Evolutionary conservation across 2,797 vertebrate species (phyloP).

Genomic region (Gadopsis bispinosus): DNA sequence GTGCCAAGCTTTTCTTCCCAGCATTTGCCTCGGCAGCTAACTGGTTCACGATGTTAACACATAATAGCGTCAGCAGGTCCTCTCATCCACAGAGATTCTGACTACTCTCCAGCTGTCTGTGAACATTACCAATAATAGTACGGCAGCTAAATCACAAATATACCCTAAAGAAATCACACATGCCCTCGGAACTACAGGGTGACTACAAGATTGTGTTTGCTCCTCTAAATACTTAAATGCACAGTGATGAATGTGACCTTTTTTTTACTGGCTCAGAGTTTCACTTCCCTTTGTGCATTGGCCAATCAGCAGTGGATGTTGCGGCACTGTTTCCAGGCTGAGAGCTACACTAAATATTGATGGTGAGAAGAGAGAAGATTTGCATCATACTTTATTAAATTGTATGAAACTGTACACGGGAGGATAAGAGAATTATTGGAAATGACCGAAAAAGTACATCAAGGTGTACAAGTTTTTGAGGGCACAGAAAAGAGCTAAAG

Average conservation of each 20-base stretch:
- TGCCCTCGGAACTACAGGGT: conserved; percentile 45
- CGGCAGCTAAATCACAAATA: conserved; percentile 74
- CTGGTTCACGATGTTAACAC: conserved; percentile 47
- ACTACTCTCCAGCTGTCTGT: conserved; percentile 70
- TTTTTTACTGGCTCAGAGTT: conserved; percentile 64
- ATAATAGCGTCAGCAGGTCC: conserved; percentile 49
- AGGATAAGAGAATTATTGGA: conserved; percentile 27
- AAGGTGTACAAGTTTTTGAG: not conserved
- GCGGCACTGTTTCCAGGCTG: conserved; percentile 76
- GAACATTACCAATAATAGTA: conserved; percentile 62
- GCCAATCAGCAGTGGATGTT: conserved; percentile 71
- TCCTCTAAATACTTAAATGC: conserved; percentile 3
- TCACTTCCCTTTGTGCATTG: conserved; percentile 19
- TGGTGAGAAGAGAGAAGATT: conserved; percentile 51
- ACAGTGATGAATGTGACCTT: conserved; percentile 24
- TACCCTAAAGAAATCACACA: conserved; percentile 62
- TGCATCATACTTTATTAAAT: conserved; percentile 52
- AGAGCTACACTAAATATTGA: conserved; percentile 78
- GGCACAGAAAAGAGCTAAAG: not conserved
- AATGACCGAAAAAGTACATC: conserved; percentile 16
- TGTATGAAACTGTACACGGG: conserved; percentile 35
- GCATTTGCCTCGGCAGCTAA: conserved; percentile 26
- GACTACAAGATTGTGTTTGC: conserved; percentile 60
- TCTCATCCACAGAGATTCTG: conserved; percentile 47
- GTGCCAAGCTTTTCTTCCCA: conserved; percentile 22